Evolutionary conservation across 2,113 vertebrate genomes (phyloP), one percentile per base, ranked within the genome.

Genomic region (Solenodon paradoxus): DNA sequence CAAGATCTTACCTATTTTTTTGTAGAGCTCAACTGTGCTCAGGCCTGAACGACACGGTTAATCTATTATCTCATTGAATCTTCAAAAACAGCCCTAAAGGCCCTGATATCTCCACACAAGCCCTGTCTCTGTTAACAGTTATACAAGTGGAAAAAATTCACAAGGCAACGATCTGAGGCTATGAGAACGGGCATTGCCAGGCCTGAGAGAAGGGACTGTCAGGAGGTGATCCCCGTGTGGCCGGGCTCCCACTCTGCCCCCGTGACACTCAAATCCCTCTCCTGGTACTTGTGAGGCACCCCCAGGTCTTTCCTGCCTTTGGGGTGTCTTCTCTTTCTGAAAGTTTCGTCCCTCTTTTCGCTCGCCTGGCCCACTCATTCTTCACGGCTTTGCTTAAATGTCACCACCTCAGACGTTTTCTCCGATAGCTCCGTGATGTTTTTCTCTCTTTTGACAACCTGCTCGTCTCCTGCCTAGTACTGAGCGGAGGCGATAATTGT

Each of bases 211-310:
- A 49, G 57, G 84, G 72, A 7, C 32, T 20, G 15, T 30, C 12
- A 0, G 75, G 45, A 42, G 24, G 40, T 10, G 42, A 9, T 15
- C 15, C 57, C 59, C 3, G 0, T 0, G 24, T 16, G n/a, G n/a
- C n/a, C 75, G 1, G 6, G 71, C 15, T 13, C n/a, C 59, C 13
- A 26, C 32, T 35, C 55, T 4, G n/a, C 17, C 3, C 20, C 51
- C 0, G 0, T 20, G 63, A 47, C 40, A 2, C 59, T 4, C 51
- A 0, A 1, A 5, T 2, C 2, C 7, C 10, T 24, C 28, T 40
- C 61, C 45, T 9, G 49, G 53, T 10, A 16, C 22, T 38, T 68
- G 22, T 59, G n/a, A 26, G 66, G 28, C 64, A 40, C 17, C 28
- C 63, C 6, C 11, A 26, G 59, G 59, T 42, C 80, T 24, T 63